These are phyloP conservation scores for Archaeoteleia sp. DNA, from an alignment of 2,888 invertebrate species.

Conservation along the genomic window DNA sequence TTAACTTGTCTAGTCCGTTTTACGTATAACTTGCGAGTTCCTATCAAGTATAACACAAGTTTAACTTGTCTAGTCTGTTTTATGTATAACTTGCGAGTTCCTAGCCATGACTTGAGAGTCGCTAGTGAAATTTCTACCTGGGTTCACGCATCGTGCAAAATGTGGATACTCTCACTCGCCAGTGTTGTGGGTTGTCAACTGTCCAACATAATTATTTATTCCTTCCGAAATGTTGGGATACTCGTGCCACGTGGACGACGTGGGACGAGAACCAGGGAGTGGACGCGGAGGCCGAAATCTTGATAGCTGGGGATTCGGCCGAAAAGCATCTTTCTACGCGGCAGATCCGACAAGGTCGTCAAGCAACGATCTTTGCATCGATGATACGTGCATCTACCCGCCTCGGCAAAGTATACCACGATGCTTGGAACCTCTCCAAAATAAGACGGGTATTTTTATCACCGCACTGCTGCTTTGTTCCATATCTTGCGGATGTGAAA, in stretches of 20 bases:
- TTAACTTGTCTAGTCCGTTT: too few species aligned
- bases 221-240: constrained; percentile 59
- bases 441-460: constrained; percentile 46
- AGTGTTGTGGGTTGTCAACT: too few species aligned
- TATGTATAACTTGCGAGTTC: too few species aligned
- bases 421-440: constrained; percentile 41
- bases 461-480: constrained; percentile 41
- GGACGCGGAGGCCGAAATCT: background rate
- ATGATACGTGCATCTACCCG: constrained; percentile 19
- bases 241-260: constrained; percentile 55
- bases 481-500: constrained; percentile 50
- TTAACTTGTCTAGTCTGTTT: too few species aligned
- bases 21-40: too few species aligned
- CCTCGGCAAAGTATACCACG: constrained; percentile 24
- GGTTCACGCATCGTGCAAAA: too few species aligned
- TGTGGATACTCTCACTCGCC: too few species aligned
- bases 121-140: too few species aligned
- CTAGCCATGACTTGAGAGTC: too few species aligned
- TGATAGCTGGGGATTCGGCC: too few species aligned
- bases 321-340: background rate
- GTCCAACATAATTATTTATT: constrained; percentile 56
- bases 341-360: constrained; percentile 45
- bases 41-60: too few species aligned
- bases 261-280: constrained; percentile 55
- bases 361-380: background rate